Evolutionary conservation across 2,797 vertebrate genomes (phyloP), one percentile per base, ranked within the genome.

Genomic region (Leontopithecus rosalia): DNA sequence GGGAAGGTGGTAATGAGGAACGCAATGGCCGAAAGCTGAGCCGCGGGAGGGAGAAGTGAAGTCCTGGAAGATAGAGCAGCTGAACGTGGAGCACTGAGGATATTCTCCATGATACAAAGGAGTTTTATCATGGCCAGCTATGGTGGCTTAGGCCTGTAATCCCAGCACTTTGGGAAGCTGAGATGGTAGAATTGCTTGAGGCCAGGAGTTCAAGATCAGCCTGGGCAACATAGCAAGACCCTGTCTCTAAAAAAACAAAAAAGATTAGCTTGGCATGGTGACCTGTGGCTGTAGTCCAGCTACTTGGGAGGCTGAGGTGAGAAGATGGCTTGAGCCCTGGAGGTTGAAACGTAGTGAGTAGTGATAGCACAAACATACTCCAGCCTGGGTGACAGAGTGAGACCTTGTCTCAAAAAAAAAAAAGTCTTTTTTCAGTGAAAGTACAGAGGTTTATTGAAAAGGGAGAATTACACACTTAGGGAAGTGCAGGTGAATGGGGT

Each of bases 1-100:
- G 94, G 91, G 82, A 81, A 96, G 79, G 96, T 90, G 93, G 57
- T 92, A 88, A 96, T 77, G 82, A 92, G 91, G 84, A 92, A 67
- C 0, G 22, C 67, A 90, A 88, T 26, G 88, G 64, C 88, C 43
- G 17, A 57, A 84, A 77, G 41, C 57, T 33, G 90, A 92, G 28
- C 85, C 0, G 0, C 13, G 0, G 95, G n/a, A 93, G 87, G 52
- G 26, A 76, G 48, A 33, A 19, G 33, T 19, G 61, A 64, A 64
- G 30, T 33, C 33, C 61, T 64, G 61, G 24, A 55, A 43, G 4
- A 14, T 0, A 33, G 0, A 22, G 20, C 30, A 3, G 88, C 39
- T 22, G 52, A n/a, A 48, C 7, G 0, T 2, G 5, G 19, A 50
- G 33, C 22, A 1, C 30, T 0, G 26, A 41, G 7, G 36, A 15